Evolutionary conservation across 1,140 invertebrate genomes (phyloP), one percentile per base, ranked within the genome.

Genomic region (Tyrophagus putrescentiae): DNA sequence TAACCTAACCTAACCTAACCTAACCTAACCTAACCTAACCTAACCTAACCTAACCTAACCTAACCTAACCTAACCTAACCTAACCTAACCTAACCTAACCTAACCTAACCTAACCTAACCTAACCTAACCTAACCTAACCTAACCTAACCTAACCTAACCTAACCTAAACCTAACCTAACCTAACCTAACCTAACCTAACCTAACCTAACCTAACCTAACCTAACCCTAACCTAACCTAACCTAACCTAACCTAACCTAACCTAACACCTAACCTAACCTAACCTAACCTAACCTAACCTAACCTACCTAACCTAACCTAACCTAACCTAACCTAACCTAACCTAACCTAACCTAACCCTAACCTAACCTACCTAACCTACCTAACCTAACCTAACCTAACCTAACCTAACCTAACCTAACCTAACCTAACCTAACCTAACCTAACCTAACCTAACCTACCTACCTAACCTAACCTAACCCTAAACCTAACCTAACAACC

Each of bases 31-130:
- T 33, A 60, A 58, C 57, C 45, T 7, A 60, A 4, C 57, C 45
- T 13, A 62, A 63, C 34, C 60, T 11, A 63, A 63, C 42, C 48
- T 16, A 63, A 63, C 45, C 45, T 36, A 54, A 62, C 44, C 42
- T 31, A 62, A 54, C 48, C 48, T 62, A 61, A 67, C 65, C 65
- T 63, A 66, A 67, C 65, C 64, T 57, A 66, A 65, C 62, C 60
- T 59, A 60, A 60, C 58, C 58, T 60, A 60, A 60, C 58, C 58
- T 54, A 60, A 66, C 65, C 65, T 58, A 52, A 64, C 64, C 65
- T 58, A 66, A 66, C 66, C 65, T 63, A 68, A 67, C 66, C 62
- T 45, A 66, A 66, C 65, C 64, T 60, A 64, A 67, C 65, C 58
- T 67, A 60, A 64, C 62, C 64, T 62, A 65, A 64, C 64, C 64